Conservation (phyloP, 2,888 invertebrate species). For the Dynastes tityus region DNA sequence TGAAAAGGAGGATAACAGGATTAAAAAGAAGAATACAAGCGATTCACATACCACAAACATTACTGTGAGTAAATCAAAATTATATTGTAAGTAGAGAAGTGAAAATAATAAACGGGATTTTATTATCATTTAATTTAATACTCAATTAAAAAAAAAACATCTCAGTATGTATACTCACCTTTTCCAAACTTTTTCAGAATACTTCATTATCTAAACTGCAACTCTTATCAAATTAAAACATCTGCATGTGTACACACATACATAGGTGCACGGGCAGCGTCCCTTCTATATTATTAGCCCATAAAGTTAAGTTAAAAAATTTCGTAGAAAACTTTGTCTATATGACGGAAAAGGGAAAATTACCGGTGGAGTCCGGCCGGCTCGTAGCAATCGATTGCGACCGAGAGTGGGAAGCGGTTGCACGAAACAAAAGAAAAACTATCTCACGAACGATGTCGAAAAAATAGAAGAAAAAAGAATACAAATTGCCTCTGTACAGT, state of each 20-base stretch:
- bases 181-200: too few species aligned
- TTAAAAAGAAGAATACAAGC: too few species aligned
- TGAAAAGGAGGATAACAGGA: too few species aligned
- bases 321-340: constrained; percentile 33
- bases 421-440: constrained; percentile 38
- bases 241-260: constrained; percentile 10
- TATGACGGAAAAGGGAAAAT: constrained; percentile 31
- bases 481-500: constrained; percentile 6
- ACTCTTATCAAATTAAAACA: neutral
- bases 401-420: constrained; percentile 28
- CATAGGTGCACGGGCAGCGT: neutral
- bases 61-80: too few species aligned
- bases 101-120: too few species aligned
- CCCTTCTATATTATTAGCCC: neutral
- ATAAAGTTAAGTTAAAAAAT: constrained; percentile 3
- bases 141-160: too few species aligned
- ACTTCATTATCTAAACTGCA: too few species aligned
- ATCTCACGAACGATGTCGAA: constrained; percentile 29
- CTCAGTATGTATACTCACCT: too few species aligned
- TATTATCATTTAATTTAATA: too few species aligned
- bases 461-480: constrained; percentile 24
- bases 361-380: constrained; percentile 18
- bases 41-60: too few species aligned
- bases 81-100: too few species aligned
- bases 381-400: constrained; percentile 12